Conservation (phyloP, 1,140 invertebrate species). For the Aporrectodea caliginosa region DNA sequence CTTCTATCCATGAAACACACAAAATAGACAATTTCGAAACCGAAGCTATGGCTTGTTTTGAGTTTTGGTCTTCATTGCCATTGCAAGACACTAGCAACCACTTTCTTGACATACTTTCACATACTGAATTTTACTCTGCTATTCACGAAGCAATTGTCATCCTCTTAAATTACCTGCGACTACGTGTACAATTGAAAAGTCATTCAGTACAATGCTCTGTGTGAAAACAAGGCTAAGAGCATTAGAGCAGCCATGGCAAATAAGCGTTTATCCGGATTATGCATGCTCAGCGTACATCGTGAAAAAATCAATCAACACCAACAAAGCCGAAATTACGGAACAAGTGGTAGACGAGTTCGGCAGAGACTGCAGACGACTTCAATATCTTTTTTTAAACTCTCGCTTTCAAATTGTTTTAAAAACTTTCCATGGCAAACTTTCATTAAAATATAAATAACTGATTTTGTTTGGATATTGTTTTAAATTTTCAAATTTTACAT, state of each 20-base stretch:
- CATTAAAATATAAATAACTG: too few species aligned
- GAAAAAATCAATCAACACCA: too few species aligned
- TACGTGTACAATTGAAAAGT: background rate
- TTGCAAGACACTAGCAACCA: background rate
- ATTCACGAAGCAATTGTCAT: background rate
- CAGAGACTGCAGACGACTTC: too few species aligned
- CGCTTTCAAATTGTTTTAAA: too few species aligned
- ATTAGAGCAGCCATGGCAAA: background rate
- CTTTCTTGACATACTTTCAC: background rate
- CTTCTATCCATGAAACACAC: background rate
- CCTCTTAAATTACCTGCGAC: background rate
- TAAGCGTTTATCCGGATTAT: background rate
- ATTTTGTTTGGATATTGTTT: too few species aligned
- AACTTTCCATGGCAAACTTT: too few species aligned
- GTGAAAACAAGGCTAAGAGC: background rate
- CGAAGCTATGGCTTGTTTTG: background rate
- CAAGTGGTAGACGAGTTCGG: too few species aligned
- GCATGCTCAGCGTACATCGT: background rate
- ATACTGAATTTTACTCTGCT: constrained; percentile 1
- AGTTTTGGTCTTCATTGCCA: background rate
- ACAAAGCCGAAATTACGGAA: too few species aligned
- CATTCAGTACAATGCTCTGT: background rate
- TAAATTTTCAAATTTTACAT: too few species aligned
- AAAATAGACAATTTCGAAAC: background rate
- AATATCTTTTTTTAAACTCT: too few species aligned